Percentiles rank a stretch among this genome's conserved stretches.
Conservation (phyloP, 2,888 invertebrate genomes). For the Dolichomitus sp. region DNA sequence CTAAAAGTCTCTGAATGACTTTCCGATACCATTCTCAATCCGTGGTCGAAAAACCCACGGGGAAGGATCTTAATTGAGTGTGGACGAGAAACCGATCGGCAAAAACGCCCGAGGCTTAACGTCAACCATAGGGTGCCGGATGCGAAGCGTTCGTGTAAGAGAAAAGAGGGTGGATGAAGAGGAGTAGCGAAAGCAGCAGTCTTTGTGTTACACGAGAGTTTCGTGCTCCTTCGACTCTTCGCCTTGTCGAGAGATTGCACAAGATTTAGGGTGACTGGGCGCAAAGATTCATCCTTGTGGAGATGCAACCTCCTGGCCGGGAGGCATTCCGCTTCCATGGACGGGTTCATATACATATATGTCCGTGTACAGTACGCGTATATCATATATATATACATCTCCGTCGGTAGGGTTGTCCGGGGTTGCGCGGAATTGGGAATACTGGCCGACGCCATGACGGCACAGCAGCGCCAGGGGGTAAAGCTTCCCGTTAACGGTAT, state of each 20-base stretch:
- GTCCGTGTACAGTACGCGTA: background rate
- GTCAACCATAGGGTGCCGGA: background rate
- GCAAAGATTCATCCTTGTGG: slow-evolving; percentile 24
- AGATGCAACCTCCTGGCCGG: slow-evolving; percentile 32
- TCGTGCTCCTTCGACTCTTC: background rate
- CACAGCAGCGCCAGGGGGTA: slow-evolving; percentile 23
- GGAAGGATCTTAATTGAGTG: slow-evolving; percentile 22
- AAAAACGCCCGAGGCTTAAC: background rate
- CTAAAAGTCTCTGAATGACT: background rate
- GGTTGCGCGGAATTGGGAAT: slow-evolving; percentile 34
- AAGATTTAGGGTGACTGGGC: slow-evolving; percentile 36
- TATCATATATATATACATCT: background rate
- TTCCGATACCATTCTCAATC: background rate
- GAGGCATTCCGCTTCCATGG: slow-evolving; percentile 23
- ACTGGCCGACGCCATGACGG: slow-evolving; percentile 41
- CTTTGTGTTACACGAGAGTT: slow-evolving; percentile 34
- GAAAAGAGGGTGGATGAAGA: slow-evolving; percentile 9
- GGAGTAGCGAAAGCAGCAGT: background rate
- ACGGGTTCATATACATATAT: slow-evolving; percentile 2
- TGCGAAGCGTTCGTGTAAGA: background rate
- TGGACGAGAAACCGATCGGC: slow-evolving; percentile 14
- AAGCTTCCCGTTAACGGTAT: slow-evolving; percentile 33
- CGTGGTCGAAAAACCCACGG: background rate
- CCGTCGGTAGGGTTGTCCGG: slow-evolving; percentile 18
- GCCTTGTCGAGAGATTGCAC: slow-evolving; percentile 26